Conservation (phyloP, 2,113 vertebrate species). For the Cettia cetti region DNA sequence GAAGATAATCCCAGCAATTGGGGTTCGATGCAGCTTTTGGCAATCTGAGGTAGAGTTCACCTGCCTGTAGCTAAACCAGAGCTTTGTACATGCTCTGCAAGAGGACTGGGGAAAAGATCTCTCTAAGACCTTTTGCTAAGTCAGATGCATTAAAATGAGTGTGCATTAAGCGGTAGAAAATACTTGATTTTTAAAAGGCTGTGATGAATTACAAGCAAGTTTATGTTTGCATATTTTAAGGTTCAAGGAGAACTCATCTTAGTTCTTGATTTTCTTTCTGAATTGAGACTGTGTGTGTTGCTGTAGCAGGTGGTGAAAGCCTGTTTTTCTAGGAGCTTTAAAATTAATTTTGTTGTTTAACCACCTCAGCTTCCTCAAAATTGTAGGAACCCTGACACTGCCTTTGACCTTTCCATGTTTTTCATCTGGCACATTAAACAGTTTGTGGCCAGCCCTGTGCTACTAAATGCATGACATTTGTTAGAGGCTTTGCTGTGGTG, state of each 20-base stretch:
- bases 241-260: not conserved
- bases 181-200: not conserved
- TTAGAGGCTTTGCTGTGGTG: not conserved
- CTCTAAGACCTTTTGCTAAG: not conserved
- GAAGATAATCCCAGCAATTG: not conserved
- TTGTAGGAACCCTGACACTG: not conserved
- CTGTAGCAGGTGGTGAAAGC: not conserved
- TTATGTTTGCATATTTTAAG: not conserved
- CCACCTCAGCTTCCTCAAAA: not conserved
- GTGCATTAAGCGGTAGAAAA: not conserved
- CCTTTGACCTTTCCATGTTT: not conserved
- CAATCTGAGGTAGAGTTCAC: not conserved
- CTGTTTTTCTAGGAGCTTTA: not conserved
- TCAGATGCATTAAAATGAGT: not conserved
- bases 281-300: not conserved
- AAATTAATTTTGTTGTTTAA: not conserved
- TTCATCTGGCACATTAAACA: not conserved
- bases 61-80: not conserved
- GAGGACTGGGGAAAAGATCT: not conserved
- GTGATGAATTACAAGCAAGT: not conserved
- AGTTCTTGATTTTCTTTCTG: not conserved
- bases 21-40: not conserved
- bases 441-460: not conserved
- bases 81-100: not conserved
- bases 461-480: not conserved